These are phyloP conservation scores for Intellagama lesueurii DNA, from an alignment of 2,797 vertebrate genomes.

Conservation along the genomic window DNA sequence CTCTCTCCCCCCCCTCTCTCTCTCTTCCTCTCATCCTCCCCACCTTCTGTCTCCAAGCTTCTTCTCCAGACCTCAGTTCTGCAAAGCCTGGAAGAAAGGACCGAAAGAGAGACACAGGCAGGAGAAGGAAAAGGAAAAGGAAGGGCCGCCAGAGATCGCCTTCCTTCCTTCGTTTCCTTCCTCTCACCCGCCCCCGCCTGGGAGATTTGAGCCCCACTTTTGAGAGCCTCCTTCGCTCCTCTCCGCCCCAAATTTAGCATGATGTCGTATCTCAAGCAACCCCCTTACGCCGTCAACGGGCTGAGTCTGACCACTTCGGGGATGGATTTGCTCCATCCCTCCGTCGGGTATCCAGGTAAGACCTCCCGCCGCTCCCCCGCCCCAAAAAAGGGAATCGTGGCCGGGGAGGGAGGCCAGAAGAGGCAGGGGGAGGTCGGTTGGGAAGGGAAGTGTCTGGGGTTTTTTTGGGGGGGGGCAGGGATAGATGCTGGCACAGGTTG, in stretches of 20 bases:
- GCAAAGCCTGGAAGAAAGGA: not conserved
- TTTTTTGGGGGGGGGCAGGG: too few species aligned
- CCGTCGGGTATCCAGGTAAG: constrained; percentile 97
- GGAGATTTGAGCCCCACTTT: constrained; percentile 45
- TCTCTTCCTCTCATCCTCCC: not conserved
- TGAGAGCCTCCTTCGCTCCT: constrained; percentile 86
- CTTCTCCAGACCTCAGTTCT: not conserved
- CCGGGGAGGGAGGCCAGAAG: too few species aligned
- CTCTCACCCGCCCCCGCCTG: not conserved
- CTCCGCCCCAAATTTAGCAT: constrained; percentile 95
- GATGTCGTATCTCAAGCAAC: constrained; percentile 99
- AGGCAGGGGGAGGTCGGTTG: too few species aligned
- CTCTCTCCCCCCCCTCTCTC: not conserved
- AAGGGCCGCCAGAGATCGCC: rapidly evolving
- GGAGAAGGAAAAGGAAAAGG: not conserved
- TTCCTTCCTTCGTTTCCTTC: not conserved
- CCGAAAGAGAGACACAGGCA: not conserved
- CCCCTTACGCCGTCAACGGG: constrained; percentile 98
- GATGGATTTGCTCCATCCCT: constrained; percentile 97
- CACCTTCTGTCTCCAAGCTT: not conserved
- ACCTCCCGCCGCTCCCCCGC: too few species aligned
- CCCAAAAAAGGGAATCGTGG: too few species aligned
- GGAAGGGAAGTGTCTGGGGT: too few species aligned
- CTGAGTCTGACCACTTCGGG: constrained; percentile 97
- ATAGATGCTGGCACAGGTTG: too few species aligned